These are phyloP conservation scores for Aepyceros melampus DNA, from an alignment of 2,113 vertebrate species.

Conservation along the genomic window DNA sequence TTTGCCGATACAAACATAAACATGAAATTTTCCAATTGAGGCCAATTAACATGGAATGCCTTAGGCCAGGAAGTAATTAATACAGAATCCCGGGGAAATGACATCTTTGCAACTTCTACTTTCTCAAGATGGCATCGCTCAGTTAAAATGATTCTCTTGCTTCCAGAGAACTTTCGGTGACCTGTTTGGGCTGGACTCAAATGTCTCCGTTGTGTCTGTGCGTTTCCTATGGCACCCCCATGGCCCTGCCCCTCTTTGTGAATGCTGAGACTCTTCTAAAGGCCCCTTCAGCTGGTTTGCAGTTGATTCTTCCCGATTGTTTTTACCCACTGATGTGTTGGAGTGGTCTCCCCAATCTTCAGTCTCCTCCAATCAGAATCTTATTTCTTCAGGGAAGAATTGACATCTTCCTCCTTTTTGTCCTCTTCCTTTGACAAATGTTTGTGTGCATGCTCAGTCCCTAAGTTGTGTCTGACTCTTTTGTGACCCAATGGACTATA, in stretches of 20 bases:
- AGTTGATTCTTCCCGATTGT: not conserved
- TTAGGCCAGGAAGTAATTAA: constrained; percentile 59
- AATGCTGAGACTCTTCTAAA: not conserved
- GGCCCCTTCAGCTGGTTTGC: not conserved
- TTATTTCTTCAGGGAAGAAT: not conserved
- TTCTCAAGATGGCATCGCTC: constrained; percentile 3
- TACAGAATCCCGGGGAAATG: constrained; percentile 26
- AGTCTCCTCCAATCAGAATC: not conserved
- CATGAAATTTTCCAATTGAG: constrained; percentile 33
- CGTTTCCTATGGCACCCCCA: not conserved
- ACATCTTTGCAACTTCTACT: not conserved
- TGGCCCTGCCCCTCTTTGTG: not conserved
- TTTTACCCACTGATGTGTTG: not conserved
- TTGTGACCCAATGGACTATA: not conserved
- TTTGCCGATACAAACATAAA: constrained; percentile 50
- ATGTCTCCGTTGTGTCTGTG: not conserved
- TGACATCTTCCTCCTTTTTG: not conserved
- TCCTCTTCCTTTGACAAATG: not conserved
- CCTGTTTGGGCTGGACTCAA: not conserved
- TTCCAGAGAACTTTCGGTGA: not conserved
- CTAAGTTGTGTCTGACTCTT: not conserved
- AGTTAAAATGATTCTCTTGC: not conserved
- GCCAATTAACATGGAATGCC: constrained; percentile 49
- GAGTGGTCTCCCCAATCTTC: not conserved
- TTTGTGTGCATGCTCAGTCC: not conserved